Evolutionary conservation across 2,797 vertebrate species (phyloP), one percentile per base, ranked within the genome.

Genomic region (Stomatorhinus walkeri): DNA sequence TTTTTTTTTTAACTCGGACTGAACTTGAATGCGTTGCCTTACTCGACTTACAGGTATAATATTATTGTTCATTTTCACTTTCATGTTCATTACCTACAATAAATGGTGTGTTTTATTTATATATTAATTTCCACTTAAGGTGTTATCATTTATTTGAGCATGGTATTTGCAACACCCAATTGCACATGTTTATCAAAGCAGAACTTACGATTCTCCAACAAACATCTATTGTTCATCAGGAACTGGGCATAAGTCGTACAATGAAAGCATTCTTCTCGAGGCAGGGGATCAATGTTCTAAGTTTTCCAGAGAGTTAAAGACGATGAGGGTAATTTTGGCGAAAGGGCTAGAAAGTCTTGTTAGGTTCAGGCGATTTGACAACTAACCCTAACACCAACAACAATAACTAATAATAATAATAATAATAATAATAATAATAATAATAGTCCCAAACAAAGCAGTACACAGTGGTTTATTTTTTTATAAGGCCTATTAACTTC

Each of bases 101-200:
- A n/a, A 76, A 89, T 28, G 24, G 40, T 61, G 36, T 14, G 46
- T 89, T 19, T 89, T 88, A 91, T 91, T 91, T 56, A 88, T 54
- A 24, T 51, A 76, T 52, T 51, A 54, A 10, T 81, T 81, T 81
- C 19, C 76, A 81, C 76, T 81, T 81, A 46, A 46, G 40, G 76
- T n/a, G 36, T 46, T 81, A 40, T 43, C 36, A 40, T 81, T 81
- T n/a, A 85, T 36, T 59, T 59, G 85, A 7, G 28, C 9, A 19
- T 56, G 32, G 36, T n/a, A 87, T 56, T 56, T 40, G 49, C 4
- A 87, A 61, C 51, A 59, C 54, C 87, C 54, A 87, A 48, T 24
- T 87, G 59, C 36, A 22, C 87, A 87, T 59, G 54, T 87, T 87
- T 64, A 48, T 85, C 54, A 84, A 61, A 64, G 22, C 88, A 49